Evolutionary conservation across 2,113 vertebrate genomes (phyloP), one percentile per base, ranked within the genome.

Genomic region (Sylvietta virens): DNA sequence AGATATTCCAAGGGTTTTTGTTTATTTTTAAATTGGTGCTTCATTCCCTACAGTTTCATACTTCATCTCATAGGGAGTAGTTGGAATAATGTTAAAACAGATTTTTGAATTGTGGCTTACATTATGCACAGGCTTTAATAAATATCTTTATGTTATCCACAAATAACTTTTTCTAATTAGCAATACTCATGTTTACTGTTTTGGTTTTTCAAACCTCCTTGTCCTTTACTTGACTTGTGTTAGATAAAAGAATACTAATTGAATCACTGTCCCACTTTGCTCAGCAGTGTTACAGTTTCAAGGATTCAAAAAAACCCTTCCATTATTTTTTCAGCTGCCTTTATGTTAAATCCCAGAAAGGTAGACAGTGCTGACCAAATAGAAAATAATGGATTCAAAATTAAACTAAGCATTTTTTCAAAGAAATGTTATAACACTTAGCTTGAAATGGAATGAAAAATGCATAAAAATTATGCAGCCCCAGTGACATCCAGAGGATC

Each of bases 331-430:
- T 80, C 56, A 81, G 26, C 5, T 91, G 15, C 51, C 82, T 89
- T 94, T 83, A 86, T 89, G 51, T 57, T 78, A 81, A 94, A 92
- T 58, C 56, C 14, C 87, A 78, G 69, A 92, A 92, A 95, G 30
- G 39, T 70, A 91, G 21, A 81, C 28, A 39, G 53, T 92, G 62
- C 54, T 92, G 89, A 91, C 45, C 33, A 89, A 96, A 86, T 64
- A 84, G 8, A 84, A 90, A 91, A 91, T 39, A 88, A 86, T 66
- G 48, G n/a, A 87, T 92, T 89, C 35, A 84, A 62, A 95, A 87
- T 81, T 74, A 89, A 88, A 53, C 53, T 73, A 80, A 80, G 62
- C 42, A 74, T 74, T 92, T 91, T 89, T 70, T 64, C 60, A 91
- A 79, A 79, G 56, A 70, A 84, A 81, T 33, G 8, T 10, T 83